Evolutionary conservation across 2,113 vertebrate species (phyloP).

Genomic region (Oreochromis aureus): DNA sequence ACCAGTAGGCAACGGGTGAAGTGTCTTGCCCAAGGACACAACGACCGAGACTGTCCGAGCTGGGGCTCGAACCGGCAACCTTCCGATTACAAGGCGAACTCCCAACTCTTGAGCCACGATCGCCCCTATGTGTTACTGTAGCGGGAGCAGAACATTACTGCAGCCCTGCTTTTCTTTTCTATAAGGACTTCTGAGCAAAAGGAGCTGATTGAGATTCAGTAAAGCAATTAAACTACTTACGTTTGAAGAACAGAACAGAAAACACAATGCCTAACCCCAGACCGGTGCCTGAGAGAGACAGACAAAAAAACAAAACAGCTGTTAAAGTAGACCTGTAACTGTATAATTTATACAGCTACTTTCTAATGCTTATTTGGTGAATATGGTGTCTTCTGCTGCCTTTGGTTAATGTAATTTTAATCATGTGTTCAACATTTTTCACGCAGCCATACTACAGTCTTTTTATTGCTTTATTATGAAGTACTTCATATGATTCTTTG

Average conservation of each 20-base stretch:
- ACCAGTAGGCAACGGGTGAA: too few species aligned
- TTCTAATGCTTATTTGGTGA: not conserved
- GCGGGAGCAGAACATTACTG: not conserved
- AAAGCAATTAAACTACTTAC: constrained; percentile 73
- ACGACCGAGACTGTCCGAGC: too few species aligned
- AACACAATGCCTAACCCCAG: constrained; percentile 93
- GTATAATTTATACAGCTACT: not conserved
- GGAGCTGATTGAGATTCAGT: not conserved
- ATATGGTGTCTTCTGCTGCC: not conserved
- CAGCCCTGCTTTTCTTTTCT: not conserved
- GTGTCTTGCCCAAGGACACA: too few species aligned
- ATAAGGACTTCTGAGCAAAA: not conserved
- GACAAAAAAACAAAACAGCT: not conserved
- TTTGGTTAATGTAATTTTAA: not conserved
- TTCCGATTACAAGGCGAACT: too few species aligned
- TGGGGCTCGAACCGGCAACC: too few species aligned
- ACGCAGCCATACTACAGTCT: not conserved
- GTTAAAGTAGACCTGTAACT: not conserved
- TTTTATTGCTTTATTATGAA: not conserved
- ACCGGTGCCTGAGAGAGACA: constrained; percentile 79
- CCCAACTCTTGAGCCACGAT: too few species aligned
- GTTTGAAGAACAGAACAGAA: constrained; percentile 95
- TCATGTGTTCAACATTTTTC: not conserved
- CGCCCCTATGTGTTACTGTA: not conserved
- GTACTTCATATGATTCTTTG: too few species aligned